Evolutionary conservation across 2,113 vertebrate species (phyloP).

Genomic region (Microtus oregoni): DNA sequence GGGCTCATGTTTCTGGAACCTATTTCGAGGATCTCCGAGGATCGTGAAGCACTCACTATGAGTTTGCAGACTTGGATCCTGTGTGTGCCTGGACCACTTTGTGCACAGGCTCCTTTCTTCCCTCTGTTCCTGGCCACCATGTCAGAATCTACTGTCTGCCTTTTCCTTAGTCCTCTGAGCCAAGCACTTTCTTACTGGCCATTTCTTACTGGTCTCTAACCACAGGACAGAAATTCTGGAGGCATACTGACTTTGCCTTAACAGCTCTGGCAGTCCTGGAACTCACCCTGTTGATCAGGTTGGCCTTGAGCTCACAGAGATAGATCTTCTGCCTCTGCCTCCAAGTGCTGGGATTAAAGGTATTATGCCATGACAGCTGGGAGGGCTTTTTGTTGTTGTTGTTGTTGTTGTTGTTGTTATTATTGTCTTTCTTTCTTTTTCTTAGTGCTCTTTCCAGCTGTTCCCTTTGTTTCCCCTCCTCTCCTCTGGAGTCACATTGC

Average conservation of each 20-base stretch:
- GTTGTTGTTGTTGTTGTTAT: too few relatives aligned
- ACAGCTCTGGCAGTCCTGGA: not conserved
- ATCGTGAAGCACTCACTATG: not conserved
- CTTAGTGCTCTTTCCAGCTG: not conserved
- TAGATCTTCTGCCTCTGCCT: not conserved
- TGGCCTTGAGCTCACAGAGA: not conserved
- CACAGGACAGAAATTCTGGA: conserved; percentile 21
- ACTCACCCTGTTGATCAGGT: not conserved
- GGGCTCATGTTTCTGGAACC: conserved; percentile 17
- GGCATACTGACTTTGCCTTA: not conserved
- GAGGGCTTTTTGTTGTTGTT: not conserved
- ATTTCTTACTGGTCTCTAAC: not conserved
- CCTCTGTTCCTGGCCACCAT: not conserved
- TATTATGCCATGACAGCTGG: not conserved
- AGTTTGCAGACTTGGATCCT: not conserved
- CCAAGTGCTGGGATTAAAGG: not conserved
- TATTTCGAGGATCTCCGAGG: conserved; percentile 2
- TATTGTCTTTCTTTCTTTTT: not conserved
- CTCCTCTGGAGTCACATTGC: not conserved
- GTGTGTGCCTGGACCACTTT: not conserved
- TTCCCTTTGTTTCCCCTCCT: not conserved
- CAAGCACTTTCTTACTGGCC: not conserved
- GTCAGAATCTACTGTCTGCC: not conserved
- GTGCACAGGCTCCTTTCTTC: not conserved
- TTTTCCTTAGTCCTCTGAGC: not conserved